A percentile compares a stretch with the other conserved stretches of the same genome.
Evolutionary conservation across 2,797 vertebrate genomes (phyloP).

Genomic region (Rhinella marina): DNA sequence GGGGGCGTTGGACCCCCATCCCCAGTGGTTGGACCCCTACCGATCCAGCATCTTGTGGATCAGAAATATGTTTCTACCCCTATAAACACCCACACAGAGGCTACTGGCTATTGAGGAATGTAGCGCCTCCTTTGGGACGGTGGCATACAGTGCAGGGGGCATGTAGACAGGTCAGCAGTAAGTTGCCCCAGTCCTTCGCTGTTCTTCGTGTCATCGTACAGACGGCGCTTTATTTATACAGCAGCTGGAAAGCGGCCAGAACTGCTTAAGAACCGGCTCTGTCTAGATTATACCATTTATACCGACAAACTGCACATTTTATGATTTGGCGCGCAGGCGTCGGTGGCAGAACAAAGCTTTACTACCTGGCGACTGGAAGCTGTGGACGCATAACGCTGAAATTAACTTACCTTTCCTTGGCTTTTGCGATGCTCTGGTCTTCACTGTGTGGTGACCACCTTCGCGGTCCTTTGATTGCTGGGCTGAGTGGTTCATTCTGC

Average conservation of each 20-base stretch:
- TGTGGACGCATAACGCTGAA: no score
- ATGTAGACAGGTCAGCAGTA: background rate
- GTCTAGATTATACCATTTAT: background rate
- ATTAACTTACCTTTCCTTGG: no score
- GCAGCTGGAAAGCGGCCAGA: background rate
- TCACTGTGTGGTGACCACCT: background rate
- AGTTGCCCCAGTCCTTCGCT: background rate
- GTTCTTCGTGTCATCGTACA: background rate
- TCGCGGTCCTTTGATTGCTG: background rate
- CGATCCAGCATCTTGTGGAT: no score
- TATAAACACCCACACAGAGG: no score
- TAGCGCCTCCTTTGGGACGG: background rate
- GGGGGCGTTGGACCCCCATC: no score
- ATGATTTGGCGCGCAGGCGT: background rate
- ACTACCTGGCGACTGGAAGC: no score
- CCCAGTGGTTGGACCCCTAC: no score
- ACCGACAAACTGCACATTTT: background rate
- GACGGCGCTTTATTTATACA: background rate
- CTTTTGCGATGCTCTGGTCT: background rate
- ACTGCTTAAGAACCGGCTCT: slow-evolving; percentile 12
- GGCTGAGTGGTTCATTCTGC: background rate
- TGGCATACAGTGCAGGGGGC: background rate
- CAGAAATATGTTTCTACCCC: no score
- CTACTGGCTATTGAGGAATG: background rate
- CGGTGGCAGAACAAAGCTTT: background rate